Percentiles rank a stretch among this genome's conserved stretches.
These are phyloP conservation scores for Hemiprocne comata DNA, from an alignment of 2,113 vertebrate genomes.

Conservation along the genomic window DNA sequence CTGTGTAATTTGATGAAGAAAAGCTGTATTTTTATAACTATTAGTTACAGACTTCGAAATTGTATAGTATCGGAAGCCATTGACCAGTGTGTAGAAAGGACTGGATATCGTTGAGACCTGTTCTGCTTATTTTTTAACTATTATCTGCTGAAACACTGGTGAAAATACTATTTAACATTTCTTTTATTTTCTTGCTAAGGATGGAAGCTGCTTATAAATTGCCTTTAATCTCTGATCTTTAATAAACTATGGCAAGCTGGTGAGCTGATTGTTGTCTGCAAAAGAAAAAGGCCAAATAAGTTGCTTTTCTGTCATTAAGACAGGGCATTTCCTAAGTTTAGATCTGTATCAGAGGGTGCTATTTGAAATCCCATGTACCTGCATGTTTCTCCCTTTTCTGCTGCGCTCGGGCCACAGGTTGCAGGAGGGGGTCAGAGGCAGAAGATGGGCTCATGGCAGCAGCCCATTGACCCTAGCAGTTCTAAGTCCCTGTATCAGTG, in stretches of 20 bases:
- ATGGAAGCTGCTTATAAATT: not conserved
- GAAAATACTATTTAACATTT: not conserved
- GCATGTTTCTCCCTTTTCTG: not conserved
- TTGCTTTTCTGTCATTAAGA: not conserved
- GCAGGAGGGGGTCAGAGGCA: not conserved
- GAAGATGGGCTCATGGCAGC: not conserved
- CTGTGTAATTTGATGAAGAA: conserved; percentile 7
- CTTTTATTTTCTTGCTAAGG: not conserved
- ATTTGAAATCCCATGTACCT: not conserved
- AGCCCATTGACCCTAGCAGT: not conserved
- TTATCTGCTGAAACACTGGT: not conserved
- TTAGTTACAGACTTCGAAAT: conserved; percentile 7
- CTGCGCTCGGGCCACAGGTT: not conserved
- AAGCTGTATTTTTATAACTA: not conserved
- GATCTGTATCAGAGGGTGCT: not conserved
- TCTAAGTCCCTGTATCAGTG: not conserved
- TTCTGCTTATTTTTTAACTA: conserved; percentile 12
- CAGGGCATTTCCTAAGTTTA: not conserved
- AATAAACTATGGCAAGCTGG: not conserved
- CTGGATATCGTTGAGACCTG: not conserved
- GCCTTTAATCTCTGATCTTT: not conserved
- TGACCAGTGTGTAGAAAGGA: not conserved
- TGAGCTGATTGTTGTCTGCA: not conserved
- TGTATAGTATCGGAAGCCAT: not conserved
- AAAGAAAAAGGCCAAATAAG: not conserved